Conservation (phyloP, 2,888 invertebrate genomes). For the Escarpia spicata region DNA sequence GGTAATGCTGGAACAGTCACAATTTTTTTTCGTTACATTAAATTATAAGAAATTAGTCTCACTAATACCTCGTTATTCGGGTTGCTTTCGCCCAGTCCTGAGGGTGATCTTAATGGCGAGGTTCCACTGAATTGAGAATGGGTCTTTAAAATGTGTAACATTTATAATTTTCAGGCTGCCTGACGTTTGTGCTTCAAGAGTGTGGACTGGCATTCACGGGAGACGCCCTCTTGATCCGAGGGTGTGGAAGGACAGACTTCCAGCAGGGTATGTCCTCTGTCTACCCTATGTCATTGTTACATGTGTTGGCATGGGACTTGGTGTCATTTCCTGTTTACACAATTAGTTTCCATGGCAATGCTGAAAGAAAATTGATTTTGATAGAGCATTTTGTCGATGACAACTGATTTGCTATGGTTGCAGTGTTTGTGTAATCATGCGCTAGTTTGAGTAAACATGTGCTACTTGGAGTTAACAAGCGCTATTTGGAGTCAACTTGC, state of each 20-base stretch:
- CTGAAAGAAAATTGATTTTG: too few species aligned
- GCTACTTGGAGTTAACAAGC: background rate
- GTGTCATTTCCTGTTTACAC: background rate
- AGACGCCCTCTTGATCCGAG: constrained; percentile 91
- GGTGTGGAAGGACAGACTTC: constrained; percentile 98
- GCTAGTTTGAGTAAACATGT: background rate
- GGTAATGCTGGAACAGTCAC: too few species aligned
- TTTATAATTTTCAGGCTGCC: constrained; percentile 73
- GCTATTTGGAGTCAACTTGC: background rate
- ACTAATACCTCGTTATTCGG: too few species aligned
- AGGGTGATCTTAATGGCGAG: too few species aligned
- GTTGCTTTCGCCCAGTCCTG: too few species aligned
- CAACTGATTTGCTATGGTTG: too few species aligned
- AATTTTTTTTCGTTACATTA: too few species aligned
- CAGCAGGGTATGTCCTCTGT: constrained; percentile 81
- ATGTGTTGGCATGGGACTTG: background rate
- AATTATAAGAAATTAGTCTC: too few species aligned
- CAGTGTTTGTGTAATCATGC: background rate
- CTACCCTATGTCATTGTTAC: background rate
- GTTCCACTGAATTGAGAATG: too few species aligned
- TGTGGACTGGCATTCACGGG: constrained; percentile 87
- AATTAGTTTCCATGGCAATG: background rate
- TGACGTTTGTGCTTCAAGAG: constrained; percentile 72
- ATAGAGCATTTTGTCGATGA: background rate
- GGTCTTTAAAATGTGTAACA: background rate